Percentiles rank a stretch among this genome's conserved stretches.
Conservation (phyloP, 1,140 invertebrate genomes). For the Brachionus asplanchnoidis region DNA sequence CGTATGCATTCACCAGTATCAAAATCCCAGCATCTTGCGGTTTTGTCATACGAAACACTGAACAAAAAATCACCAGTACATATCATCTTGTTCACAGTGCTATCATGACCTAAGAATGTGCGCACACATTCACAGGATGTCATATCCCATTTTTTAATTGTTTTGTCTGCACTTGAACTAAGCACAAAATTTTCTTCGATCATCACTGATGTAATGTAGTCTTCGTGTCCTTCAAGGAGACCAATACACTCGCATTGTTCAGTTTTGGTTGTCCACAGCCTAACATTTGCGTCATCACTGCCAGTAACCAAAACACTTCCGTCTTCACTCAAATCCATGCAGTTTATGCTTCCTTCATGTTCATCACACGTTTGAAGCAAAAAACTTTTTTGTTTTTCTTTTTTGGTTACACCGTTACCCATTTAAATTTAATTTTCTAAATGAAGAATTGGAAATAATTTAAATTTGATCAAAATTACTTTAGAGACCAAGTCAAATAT, state of each 20-base stretch:
- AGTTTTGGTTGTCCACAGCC: conserved; percentile 60
- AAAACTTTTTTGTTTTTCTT: conserved; percentile 37
- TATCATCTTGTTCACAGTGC: conserved; percentile 59
- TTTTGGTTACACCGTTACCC: conserved; percentile 37
- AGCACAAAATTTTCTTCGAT: conserved; percentile 60
- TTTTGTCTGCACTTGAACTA: conserved; percentile 60
- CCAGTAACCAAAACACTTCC: conserved; percentile 60
- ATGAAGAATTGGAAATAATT: not conserved
- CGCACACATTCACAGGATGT: conserved; percentile 58
- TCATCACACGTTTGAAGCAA: conserved; percentile 46
- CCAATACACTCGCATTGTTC: conserved; percentile 60
- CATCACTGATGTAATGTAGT: conserved; percentile 60
- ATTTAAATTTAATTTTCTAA: not conserved
- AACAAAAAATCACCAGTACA: conserved; percentile 61
- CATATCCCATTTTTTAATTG: conserved; percentile 62
- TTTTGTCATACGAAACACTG: conserved; percentile 60
- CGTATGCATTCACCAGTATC: conserved; percentile 55
- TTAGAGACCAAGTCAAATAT: not conserved
- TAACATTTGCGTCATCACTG: conserved; percentile 59
- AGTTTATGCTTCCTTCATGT: conserved; percentile 60
- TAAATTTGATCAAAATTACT: not conserved
- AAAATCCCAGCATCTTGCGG: conserved; percentile 60
- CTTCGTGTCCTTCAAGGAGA: conserved; percentile 57
- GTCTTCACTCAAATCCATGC: conserved; percentile 61
- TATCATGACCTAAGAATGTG: conserved; percentile 58